Evolutionary conservation across 2,797 vertebrate species (phyloP).

Genomic region (Pseudotriccus pelzelni): DNA sequence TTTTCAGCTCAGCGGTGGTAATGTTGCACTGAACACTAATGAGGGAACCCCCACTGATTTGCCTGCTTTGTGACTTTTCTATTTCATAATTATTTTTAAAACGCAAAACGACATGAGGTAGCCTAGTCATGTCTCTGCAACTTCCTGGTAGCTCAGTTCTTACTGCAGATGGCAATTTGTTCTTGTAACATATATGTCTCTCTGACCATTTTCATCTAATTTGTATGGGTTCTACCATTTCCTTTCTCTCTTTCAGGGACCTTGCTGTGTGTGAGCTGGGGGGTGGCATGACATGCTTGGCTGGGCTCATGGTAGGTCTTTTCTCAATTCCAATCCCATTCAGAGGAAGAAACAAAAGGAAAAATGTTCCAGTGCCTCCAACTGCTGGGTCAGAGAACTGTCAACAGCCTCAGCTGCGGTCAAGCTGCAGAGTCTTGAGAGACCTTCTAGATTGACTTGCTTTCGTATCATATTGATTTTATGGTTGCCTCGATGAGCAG

Average conservation of each 20-base stretch:
- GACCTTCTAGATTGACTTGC: slow-evolving; percentile 91
- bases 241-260: slow-evolving; percentile 89
- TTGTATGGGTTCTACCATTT: slow-evolving; percentile 83
- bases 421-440: slow-evolving; percentile 84
- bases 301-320: slow-evolving; percentile 98
- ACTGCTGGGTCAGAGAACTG: slow-evolving; percentile 84
- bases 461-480: slow-evolving; percentile 94
- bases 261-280: slow-evolving; percentile 98
- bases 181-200: slow-evolving; percentile 84
- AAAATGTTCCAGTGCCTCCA: slow-evolving; percentile 86
- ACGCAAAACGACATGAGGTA: slow-evolving; percentile 85
- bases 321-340: slow-evolving; percentile 86
- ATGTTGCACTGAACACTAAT: slow-evolving; percentile 84
- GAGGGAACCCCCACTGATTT: slow-evolving; percentile 84
- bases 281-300: slow-evolving; percentile 99
- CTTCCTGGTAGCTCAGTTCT: slow-evolving; percentile 80
- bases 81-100: slow-evolving; percentile 89
- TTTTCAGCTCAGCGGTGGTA: slow-evolving; percentile 86
- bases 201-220: slow-evolving; percentile 80
- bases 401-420: slow-evolving; percentile 83
- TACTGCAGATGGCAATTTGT: slow-evolving; percentile 83
- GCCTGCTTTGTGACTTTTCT: slow-evolving; percentile 88
- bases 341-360: slow-evolving; percentile 82
- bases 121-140: slow-evolving; percentile 78
- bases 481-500: slow-evolving; percentile 85